Evolutionary conservation across 2,113 vertebrate species (phyloP).

Genomic region (Chionis minor): DNA sequence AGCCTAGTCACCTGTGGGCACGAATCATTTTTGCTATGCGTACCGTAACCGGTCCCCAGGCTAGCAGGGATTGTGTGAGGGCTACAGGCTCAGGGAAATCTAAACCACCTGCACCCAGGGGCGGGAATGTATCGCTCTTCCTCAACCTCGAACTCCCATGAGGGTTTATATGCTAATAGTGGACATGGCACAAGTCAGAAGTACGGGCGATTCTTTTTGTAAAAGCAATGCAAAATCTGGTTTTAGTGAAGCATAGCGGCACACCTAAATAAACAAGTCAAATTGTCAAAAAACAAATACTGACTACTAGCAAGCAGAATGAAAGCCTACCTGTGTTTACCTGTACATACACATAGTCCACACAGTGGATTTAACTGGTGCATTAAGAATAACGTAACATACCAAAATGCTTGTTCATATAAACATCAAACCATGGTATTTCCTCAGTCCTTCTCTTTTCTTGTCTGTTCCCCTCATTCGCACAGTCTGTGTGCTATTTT

Average conservation of each 20-base stretch:
- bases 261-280: neutral
- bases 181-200: neutral
- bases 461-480: neutral
- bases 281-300: neutral
- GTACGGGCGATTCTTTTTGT: neutral
- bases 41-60: neutral
- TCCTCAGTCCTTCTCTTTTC: neutral
- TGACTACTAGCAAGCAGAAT: neutral
- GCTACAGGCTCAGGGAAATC: neutral
- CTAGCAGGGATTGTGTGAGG: neutral
- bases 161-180: neutral
- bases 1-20: neutral
- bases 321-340: neutral
- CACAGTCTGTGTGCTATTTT: neutral
- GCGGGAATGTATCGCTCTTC: neutral
- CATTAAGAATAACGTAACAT: neutral
- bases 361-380: neutral
- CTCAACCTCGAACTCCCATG: neutral
- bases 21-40: rapidly evolving
- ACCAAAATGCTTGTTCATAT: neutral
- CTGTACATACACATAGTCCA: neutral
- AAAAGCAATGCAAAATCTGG: neutral
- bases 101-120: neutral
- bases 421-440: neutral
- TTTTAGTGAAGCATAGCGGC: neutral